Base-by-base conservation (phyloP, 2,888 invertebrate genomes). In the Pollenia angustigena region DNA sequence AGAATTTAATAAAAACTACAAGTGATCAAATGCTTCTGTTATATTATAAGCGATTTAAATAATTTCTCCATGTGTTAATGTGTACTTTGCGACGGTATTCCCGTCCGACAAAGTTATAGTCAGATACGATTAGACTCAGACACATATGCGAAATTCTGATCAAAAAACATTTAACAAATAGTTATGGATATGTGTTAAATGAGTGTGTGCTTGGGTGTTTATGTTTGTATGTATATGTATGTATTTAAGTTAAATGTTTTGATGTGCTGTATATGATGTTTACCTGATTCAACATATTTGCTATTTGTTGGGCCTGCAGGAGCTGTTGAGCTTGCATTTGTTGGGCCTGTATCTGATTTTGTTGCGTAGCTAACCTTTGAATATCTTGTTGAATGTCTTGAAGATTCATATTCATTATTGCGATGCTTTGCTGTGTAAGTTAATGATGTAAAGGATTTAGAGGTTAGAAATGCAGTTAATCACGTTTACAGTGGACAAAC, bases 311-410 rank as follows among this genome's bases (percentile, higher is more conserved):
- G 79, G 94, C 94, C 89, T 94, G 94, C 88, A 94, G 92, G 91
- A 95, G 94, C 89, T 95, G 92, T 90, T 95, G 95, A 79, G 93
- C 93, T 89, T 95, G 95, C 90, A 95, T 94, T 90, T 95, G 94
- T 88, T 94, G 94, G 60, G 94, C 94, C 92, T 95, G 96, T 90
- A 96, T 96, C 93, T 96, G 96, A 93, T 95, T 96, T 92, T 97
- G 97, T 92, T 98, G 97, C 88, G 95, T 96, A 85, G 97, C 96
- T 89, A 99, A 95, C 90, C 97, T 95, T 94, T 98, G 97, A 92
- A 99, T 98, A 94, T 99, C 98, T 89, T 96, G 96, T 94, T 98
- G 98, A 91, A 99, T 96, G 94, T 98, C 98, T 93, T 97, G 97
- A 91, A 99, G 96, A 95, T 97, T 98, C 94, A 95, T 96, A 94